Evolutionary conservation across 2,888 invertebrate species (phyloP).

Genomic region (Drosophila paramelanica): DNA sequence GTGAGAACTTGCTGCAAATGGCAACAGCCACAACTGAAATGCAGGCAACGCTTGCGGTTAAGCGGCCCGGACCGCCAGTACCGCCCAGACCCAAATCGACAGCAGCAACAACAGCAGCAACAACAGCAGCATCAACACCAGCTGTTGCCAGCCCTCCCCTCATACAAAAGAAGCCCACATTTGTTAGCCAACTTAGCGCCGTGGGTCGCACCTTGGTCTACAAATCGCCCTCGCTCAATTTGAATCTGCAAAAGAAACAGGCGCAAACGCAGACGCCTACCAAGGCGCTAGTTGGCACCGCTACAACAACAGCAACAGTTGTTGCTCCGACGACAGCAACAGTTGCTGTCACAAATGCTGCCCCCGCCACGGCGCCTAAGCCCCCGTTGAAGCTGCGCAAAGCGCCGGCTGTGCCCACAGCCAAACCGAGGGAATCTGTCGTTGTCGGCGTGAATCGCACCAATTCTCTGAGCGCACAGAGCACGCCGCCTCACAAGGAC

Average conservation of each 20-base stretch:
- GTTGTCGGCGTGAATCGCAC: constrained; percentile 60
- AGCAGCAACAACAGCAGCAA: constrained; percentile 24
- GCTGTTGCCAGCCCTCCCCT: constrained; percentile 58
- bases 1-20: constrained; percentile 70
- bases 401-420: constrained; percentile 82
- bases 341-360: constrained; percentile 17
- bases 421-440: constrained; percentile 65
- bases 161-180: constrained; percentile 76
- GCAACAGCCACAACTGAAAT: constrained; percentile 62
- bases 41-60: constrained; percentile 85
- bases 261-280: constrained; percentile 76
- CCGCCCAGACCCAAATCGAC: constrained; percentile 90
- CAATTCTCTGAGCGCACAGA: constrained; percentile 69
- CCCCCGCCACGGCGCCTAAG: constrained; percentile 61
- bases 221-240: constrained; percentile 84
- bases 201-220: constrained; percentile 85
- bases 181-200: constrained; percentile 73
- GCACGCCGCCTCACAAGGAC: constrained; percentile 67
- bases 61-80: constrained; percentile 90
- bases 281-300: constrained; percentile 58
- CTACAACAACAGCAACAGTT: constrained; percentile 39
- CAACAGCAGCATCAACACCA: constrained; percentile 30
- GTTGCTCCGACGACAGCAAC: constrained; percentile 30
- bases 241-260: constrained; percentile 82
- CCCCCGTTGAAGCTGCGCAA: constrained; percentile 80